Base-by-base conservation (phyloP, 2,888 invertebrate genomes). In the Caenorhabditis sp. region DNA sequence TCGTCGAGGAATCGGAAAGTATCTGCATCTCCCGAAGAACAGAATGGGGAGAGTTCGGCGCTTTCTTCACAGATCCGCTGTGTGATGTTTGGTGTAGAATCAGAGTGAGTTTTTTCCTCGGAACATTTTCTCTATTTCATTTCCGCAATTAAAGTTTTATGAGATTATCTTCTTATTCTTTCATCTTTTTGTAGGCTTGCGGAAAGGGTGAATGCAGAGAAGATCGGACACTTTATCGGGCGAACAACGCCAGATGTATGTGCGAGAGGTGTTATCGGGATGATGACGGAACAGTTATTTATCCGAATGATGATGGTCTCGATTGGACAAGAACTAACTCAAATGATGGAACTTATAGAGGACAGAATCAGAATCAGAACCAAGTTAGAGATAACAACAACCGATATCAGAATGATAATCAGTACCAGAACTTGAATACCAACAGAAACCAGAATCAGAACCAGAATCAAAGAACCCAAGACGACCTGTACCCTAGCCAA, bases 61-160 rank as follows among this genome's bases (percentile, higher is more conserved):
- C 70, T 5, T 40, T 80, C 26, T 80, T 80, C 67, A 72, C 72
- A 6, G 72, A 80, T 56, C 79, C 79, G 2, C 24, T 80, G 1
- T 80, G 79, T 40, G 67, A 68, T 62, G 79, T 68, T 18, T 80
- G 79, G 79, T 80, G 79, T 35, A 53, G 68, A 47, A 72, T 80
- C 20, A 35, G 71, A 37, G 79, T 80, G 53, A 67, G 65, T 53
- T 77, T 26, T 32, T 35, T 44, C 51, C 50, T n/a, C n/a, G n/a
- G n/a, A n/a, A n/a, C n/a, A n/a, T n/a, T n/a, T n/a, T n/a, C n/a
- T n/a, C n/a, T n/a, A n/a, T n/a, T n/a, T n/a, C n/a, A n/a, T n/a
- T n/a, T n/a, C n/a, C n/a, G n/a, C n/a, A 47, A 58, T 50, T 53
- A 47, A n/a, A 40, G 6, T 47, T 47, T 47, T 18, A 47, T 40